Conservation (phyloP, 2,888 invertebrate genomes). For the Xestoiulus laeticollis region DNA sequence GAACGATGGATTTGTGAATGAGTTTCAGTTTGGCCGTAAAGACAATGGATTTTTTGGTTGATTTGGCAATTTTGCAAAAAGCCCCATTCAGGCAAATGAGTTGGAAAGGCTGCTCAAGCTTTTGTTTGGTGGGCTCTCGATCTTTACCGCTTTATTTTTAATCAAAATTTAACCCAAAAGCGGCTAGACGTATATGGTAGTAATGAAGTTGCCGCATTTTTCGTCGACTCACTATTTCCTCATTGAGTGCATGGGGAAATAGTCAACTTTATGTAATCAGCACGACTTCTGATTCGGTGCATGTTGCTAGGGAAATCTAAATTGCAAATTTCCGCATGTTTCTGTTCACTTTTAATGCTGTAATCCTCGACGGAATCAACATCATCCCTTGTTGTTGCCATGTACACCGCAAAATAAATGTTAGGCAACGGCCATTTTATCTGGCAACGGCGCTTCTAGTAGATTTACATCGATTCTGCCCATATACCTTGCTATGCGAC, state of each 20-base stretch:
- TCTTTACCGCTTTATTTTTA: neutral
- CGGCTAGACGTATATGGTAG: neutral
- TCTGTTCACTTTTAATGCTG: neutral
- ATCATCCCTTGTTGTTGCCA: neutral
- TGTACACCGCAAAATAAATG: neutral
- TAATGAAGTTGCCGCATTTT: neutral
- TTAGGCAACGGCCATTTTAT: neutral
- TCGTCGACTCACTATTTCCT: neutral
- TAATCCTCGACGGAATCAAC: neutral
- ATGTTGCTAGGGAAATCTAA: neutral
- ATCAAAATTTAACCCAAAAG: neutral
- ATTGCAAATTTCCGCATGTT: neutral
- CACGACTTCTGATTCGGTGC: neutral
- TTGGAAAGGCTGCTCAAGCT: neutral
- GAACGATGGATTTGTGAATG: neutral
- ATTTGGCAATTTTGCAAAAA: neutral
- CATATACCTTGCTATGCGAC: too few relatives aligned
- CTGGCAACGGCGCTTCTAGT: neutral
- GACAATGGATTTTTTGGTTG: constrained; percentile 7
- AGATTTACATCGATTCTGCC: too few relatives aligned
- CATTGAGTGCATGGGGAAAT: neutral
- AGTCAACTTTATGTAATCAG: neutral
- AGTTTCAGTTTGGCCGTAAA: neutral
- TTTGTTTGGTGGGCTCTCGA: neutral
- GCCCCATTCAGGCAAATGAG: neutral